Percentiles rank a stretch among this genome's conserved stretches.
Conservation (phyloP, 2,113 vertebrate species). For the Morone chrysops region DNA sequence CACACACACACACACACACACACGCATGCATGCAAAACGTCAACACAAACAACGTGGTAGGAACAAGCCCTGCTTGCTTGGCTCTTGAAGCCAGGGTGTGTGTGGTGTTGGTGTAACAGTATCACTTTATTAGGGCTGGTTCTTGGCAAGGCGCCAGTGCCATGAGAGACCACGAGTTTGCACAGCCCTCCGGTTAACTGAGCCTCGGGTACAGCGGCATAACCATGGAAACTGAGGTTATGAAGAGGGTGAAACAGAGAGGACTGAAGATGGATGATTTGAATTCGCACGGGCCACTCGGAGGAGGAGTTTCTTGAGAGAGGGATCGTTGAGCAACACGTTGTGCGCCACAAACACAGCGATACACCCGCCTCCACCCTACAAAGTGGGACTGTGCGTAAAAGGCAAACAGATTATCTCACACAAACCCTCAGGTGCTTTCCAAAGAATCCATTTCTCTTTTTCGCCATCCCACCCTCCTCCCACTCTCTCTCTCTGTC, state of each 20-base stretch:
- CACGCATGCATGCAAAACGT: conserved; percentile 41
- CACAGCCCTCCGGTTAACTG: conserved; percentile 29
- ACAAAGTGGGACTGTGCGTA: conserved; percentile 51
- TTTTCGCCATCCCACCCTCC: conserved; percentile 48
- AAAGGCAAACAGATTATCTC: conserved; percentile 79
- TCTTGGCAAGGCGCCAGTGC: conserved; percentile 57
- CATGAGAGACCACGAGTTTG: conserved; percentile 57
- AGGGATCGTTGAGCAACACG: conserved; percentile 55
- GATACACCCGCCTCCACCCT: conserved; percentile 57
- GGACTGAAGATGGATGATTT: conserved; percentile 35
- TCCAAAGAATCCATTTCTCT: conserved; percentile 64
- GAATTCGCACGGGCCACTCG: conserved; percentile 24
- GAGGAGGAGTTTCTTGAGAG: conserved; percentile 40
- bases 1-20: conserved; percentile 72
- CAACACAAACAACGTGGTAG: conserved; percentile 72
- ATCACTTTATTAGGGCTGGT: conserved; percentile 68
- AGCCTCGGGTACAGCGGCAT: conserved; percentile 19
- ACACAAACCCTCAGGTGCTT: conserved; percentile 74
- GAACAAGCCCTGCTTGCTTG: conserved; percentile 42
- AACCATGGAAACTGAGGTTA: conserved; percentile 60
- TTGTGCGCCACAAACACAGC: conserved; percentile 30
- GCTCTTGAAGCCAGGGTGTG: conserved; percentile 49
- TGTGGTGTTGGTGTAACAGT: conserved; percentile 61
- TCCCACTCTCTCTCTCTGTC: conserved; percentile 21
- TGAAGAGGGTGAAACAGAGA: conserved; percentile 45